Percentiles rank a stretch among this genome's conserved stretches.
Conservation (phyloP, 2,113 vertebrate genomes). For the Pelusios castaneus region DNA sequence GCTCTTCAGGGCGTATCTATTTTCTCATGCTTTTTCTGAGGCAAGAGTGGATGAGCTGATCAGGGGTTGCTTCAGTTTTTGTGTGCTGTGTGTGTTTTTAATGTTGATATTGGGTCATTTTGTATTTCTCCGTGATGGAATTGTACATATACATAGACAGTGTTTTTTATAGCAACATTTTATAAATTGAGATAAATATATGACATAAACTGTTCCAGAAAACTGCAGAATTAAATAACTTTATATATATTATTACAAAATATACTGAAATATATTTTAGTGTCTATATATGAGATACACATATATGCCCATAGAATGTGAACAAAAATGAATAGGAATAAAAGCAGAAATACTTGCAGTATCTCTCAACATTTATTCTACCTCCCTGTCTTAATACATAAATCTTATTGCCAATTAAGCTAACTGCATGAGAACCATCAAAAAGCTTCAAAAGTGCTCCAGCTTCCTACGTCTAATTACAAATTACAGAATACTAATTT, state of each 20-base stretch:
- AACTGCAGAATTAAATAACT: not conserved
- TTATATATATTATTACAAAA: not conserved
- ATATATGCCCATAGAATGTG: not conserved
- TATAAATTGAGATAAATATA: not conserved
- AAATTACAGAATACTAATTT: slow-evolving; percentile 71
- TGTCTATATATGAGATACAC: not conserved
- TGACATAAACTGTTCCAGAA: not conserved
- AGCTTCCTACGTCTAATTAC: slow-evolving; percentile 74
- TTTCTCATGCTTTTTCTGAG: not conserved
- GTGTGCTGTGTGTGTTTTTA: not conserved
- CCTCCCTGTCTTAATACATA: slow-evolving; percentile 45
- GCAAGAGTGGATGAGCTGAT: rapidly evolving
- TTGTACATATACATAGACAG: not conserved
- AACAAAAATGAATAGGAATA: slow-evolving; percentile 2
- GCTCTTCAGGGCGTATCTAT: not conserved
- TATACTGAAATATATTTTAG: not conserved
- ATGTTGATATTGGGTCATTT: not conserved
- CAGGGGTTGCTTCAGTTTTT: not conserved
- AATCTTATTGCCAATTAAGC: slow-evolving; percentile 52
- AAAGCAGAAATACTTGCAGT: not conserved
- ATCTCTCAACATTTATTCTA: slow-evolving; percentile 20
- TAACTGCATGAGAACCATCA: slow-evolving; percentile 59
- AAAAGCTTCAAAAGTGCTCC: slow-evolving; percentile 63
- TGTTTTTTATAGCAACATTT: not conserved
- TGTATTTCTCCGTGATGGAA: not conserved